Evolutionary conservation across 2,888 invertebrate genomes (phyloP).

Genomic region (Amphipyra tragopoginis): DNA sequence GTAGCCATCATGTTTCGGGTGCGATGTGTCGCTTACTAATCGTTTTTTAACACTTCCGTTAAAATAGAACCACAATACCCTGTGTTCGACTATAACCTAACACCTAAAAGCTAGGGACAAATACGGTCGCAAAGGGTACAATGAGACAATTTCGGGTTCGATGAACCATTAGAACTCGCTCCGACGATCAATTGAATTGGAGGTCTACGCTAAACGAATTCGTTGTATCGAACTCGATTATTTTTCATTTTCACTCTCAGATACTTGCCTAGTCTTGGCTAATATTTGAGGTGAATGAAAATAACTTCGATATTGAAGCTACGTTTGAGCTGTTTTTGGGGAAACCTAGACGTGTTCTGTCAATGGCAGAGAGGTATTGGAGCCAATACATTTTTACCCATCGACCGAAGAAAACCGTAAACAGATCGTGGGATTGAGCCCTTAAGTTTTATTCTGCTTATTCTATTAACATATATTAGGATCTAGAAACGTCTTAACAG

Average conservation of each 20-base stretch:
- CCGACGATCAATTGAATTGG: constrained; percentile 35
- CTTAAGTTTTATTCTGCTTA: constrained; percentile 8
- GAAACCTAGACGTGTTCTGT: constrained; percentile 12
- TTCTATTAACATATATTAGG: constrained; percentile 28
- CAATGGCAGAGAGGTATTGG: constrained; percentile 44
- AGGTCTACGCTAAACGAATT: constrained; percentile 1
- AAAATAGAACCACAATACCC: constrained; percentile 90
- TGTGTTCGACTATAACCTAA: constrained; percentile 87
- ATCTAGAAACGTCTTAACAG: constrained; percentile 35
- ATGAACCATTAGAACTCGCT: constrained; percentile 22
- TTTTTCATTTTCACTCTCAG: constrained; percentile 1
- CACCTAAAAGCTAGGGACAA: constrained; percentile 88
- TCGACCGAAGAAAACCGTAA: constrained; percentile 18
- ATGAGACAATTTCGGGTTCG: constrained; percentile 60
- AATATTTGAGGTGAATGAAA: background rate
- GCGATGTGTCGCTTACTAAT: constrained; percentile 78
- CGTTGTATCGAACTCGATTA: background rate
- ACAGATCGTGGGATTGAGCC: constrained; percentile 45
- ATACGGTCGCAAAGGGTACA: constrained; percentile 86
- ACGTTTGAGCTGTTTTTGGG: background rate
- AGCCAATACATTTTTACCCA: constrained; percentile 44
- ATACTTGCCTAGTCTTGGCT: background rate
- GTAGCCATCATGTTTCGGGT: constrained; percentile 76
- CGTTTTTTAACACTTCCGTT: constrained; percentile 83
- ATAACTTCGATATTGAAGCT: background rate